phyloP scores from a whole-genome alignment of 64 coral and sea anemone species.

The Montipora foliosa region DNA sequence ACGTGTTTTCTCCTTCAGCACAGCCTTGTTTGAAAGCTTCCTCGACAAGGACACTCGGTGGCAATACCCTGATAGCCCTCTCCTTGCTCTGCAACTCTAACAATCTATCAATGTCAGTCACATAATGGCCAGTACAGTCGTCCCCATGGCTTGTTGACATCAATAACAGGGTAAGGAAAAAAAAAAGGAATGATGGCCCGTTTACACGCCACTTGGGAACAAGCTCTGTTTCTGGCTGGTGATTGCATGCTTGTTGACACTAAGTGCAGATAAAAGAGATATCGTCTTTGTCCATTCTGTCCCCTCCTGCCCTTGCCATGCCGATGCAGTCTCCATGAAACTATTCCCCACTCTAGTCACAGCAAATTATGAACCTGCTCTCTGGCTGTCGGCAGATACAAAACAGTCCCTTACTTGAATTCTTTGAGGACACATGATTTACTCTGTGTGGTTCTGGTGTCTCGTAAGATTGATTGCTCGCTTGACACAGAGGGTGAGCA shows the following conservation, averaged over 20 bases:
- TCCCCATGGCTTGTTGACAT: conserved; percentile 1
- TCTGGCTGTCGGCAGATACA: background rate
- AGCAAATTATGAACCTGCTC: background rate
- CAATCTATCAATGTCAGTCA: conserved; percentile 7
- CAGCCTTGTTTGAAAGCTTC: background rate
- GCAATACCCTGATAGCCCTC: too few relatives aligned
- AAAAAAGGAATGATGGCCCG: conserved; percentile 26
- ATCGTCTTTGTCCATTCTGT: background rate
- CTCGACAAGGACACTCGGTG: too few relatives aligned
- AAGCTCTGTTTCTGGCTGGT: background rate
- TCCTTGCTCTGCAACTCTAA: too few relatives aligned
- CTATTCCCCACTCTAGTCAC: background rate
- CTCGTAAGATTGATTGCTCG: too few relatives aligned
- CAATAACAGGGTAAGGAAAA: conserved; percentile 41
- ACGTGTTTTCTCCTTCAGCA: background rate
- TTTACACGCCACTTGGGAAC: conserved; percentile 22
- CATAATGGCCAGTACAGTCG: conserved; percentile 29
- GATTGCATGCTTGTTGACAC: background rate
- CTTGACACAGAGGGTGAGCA: conserved; percentile 34
- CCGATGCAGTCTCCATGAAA: background rate
- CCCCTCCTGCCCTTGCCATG: background rate
- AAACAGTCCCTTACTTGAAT: background rate
- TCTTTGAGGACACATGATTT: background rate
- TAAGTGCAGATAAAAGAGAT: background rate
- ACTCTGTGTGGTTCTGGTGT: background rate